These are phyloP conservation scores for Arrhamphus sclerolepis DNA, from an alignment of 2,797 vertebrate genomes.

Conservation along the genomic window DNA sequence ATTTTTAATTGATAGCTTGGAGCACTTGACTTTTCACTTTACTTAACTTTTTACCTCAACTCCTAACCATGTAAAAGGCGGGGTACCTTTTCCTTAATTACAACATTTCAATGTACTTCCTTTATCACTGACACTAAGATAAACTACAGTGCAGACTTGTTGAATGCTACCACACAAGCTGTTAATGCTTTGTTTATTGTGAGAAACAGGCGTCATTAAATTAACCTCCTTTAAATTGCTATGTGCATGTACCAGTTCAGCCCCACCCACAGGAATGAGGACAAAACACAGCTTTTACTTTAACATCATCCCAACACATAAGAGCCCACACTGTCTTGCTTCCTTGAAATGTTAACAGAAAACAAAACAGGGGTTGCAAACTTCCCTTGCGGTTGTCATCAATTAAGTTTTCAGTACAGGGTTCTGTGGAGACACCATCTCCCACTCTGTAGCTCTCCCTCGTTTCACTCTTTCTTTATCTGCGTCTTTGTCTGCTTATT, in stretches of 20 bases:
- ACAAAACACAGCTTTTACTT: conserved; percentile 45
- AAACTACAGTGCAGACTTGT: conserved; percentile 37
- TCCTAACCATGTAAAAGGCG: conserved; percentile 35
- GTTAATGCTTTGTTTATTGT: conserved; percentile 72
- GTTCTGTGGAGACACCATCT: conserved; percentile 53
- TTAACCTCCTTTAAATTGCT: conserved; percentile 69
- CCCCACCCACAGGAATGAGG: conserved; percentile 40
- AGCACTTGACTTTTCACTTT: conserved; percentile 59
- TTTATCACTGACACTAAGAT: conserved; percentile 46
- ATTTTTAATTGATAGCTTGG: conserved; percentile 62
- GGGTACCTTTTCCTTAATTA: conserved; percentile 43
- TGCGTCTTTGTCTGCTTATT: conserved; percentile 55
- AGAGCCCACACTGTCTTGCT: conserved; percentile 26
- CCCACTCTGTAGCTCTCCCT: conserved; percentile 26
- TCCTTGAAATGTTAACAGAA: conserved; percentile 59
- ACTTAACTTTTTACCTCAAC: conserved; percentile 12
- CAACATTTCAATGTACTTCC: conserved; percentile 21
- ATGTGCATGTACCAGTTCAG: conserved; percentile 53
- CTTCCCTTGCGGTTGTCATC: conserved; percentile 63
- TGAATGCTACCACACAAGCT: conserved; percentile 64
- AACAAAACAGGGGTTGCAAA: conserved; percentile 53
- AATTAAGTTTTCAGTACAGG: conserved; percentile 50
- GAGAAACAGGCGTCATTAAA: conserved; percentile 63
- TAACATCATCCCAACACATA: conserved; percentile 35
- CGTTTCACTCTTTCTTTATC: conserved; percentile 44